phyloP scores from a whole-genome alignment of 2,797 vertebrate species.

The Pantherophis vulpinus region DNA sequence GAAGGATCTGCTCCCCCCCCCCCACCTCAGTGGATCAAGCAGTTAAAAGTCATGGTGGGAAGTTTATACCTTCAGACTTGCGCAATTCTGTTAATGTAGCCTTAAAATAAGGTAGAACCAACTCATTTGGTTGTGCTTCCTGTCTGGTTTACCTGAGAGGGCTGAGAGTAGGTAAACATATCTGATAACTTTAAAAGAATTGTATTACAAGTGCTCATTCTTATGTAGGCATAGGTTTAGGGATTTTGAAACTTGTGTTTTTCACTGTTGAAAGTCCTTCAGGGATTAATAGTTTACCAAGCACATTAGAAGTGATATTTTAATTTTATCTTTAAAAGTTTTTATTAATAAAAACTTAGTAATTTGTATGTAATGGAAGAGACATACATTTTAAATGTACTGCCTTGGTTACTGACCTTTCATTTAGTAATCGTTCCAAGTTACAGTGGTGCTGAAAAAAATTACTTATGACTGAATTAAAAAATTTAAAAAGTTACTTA shows the following conservation, averaged over 20 bases:
- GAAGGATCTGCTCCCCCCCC: too few species aligned
- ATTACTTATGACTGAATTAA: too few species aligned
- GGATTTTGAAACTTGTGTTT: too few species aligned
- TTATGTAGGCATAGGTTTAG: not conserved
- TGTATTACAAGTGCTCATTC: not conserved
- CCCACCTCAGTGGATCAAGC: too few species aligned
- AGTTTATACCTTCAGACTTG: not conserved
- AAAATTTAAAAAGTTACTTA: too few species aligned
- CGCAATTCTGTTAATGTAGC: not conserved
- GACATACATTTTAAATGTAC: not conserved
- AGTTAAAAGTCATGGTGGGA: too few species aligned
- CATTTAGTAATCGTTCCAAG: too few species aligned
- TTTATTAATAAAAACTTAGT: constrained; percentile 8
- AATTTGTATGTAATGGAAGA: constrained; percentile 28
- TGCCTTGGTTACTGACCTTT: too few species aligned
- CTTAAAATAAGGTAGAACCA: not conserved
- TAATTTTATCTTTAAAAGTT: not conserved
- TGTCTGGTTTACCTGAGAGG: not conserved
- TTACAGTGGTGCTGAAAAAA: too few species aligned
- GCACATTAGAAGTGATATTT: not conserved
- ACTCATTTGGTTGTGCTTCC: not conserved
- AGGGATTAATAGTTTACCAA: not conserved
- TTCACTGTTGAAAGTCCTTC: not conserved
- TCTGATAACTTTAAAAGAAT: not conserved
- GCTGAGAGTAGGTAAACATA: not conserved